Conservation (phyloP, 2,888 invertebrate genomes). For the Cotesia congregata region DNA sequence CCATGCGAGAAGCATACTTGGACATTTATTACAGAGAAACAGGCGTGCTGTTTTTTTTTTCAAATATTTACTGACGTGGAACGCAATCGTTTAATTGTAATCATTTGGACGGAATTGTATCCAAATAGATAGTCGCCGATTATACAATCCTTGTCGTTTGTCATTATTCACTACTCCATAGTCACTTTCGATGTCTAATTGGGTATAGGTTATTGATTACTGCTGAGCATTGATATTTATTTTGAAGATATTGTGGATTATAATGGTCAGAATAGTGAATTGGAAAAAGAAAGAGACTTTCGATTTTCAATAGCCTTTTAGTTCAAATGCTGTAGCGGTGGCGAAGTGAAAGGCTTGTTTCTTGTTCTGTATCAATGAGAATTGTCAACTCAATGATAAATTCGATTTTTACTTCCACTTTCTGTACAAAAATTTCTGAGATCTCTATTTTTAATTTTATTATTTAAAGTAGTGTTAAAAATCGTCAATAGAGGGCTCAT, state of each 20-base stretch:
- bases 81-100: conserved; percentile 10
- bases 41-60: not conserved
- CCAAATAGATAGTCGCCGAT: not conserved
- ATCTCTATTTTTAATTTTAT: too few relatives aligned
- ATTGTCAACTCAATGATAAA: too few relatives aligned
- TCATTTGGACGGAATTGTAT: not conserved
- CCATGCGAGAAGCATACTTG: conserved; percentile 63
- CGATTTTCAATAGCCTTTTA: not conserved
- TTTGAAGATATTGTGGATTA: too few relatives aligned
- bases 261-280: too few relatives aligned
- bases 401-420: too few relatives aligned
- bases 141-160: not conserved
- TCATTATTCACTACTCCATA: not conserved
- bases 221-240: too few relatives aligned
- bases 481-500: too few relatives aligned
- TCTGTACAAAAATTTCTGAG: too few relatives aligned
- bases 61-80: not conserved
- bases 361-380: not conserved
- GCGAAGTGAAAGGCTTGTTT: conserved; percentile 37
- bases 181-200: not conserved
- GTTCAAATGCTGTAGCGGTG: too few relatives aligned
- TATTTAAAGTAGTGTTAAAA: too few relatives aligned
- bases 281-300: not conserved
- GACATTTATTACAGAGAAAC: conserved; percentile 22
- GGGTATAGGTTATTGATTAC: not conserved